Percentiles rank a stretch among this genome's conserved stretches.
Conservation (phyloP, 2,113 vertebrate species). For the Nicator chloris region DNA sequence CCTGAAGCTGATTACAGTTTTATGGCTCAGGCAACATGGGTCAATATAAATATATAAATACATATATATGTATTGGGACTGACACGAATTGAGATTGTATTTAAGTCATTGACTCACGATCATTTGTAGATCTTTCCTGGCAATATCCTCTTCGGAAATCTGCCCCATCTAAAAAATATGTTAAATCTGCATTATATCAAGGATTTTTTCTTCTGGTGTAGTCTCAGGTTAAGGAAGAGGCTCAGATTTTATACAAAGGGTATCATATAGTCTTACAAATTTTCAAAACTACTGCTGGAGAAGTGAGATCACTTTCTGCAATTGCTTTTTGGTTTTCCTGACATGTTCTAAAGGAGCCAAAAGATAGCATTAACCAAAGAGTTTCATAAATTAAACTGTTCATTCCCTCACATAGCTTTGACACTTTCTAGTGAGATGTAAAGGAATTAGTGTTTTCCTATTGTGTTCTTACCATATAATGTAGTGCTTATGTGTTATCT, state of each 20-base stretch:
- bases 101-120: neutral
- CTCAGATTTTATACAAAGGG: neutral
- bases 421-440: neutral
- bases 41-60: neutral
- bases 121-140: slow-evolving; percentile 26
- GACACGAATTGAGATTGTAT: neutral
- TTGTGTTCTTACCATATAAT: neutral
- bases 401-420: neutral
- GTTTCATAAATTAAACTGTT: neutral
- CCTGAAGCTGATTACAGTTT: neutral
- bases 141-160: neutral
- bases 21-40: neutral
- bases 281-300: neutral
- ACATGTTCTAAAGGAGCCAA: neutral
- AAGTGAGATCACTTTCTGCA: neutral
- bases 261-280: neutral
- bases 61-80: neutral
- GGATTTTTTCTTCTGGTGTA: neutral
- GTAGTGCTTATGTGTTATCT: neutral
- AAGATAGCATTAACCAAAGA: neutral
- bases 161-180: neutral
- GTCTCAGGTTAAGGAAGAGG: neutral
- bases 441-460: neutral
- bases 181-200: neutral
- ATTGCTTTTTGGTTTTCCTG: neutral